Conservation (phyloP, 2,888 invertebrate species). For the Machimus rusticus region DNA sequence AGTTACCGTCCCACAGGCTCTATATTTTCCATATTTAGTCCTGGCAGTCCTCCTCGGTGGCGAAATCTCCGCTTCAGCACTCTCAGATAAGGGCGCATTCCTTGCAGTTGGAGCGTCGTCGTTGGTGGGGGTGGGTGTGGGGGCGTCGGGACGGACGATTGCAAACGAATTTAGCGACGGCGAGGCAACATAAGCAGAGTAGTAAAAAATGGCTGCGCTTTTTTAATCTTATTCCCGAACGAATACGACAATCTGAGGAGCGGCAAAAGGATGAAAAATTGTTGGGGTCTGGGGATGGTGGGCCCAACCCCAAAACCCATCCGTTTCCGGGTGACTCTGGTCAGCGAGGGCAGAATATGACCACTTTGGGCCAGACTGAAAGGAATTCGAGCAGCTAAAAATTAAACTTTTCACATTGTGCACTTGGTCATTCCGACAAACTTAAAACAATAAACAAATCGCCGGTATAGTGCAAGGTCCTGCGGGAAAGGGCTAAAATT, state of each 20-base stretch:
- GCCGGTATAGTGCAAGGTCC: not conserved
- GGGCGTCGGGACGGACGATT: not conserved
- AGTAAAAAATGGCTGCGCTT: constrained; percentile 17
- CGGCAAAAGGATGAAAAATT: constrained; percentile 20
- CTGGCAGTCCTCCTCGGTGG: constrained; percentile 5
- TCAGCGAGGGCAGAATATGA: not conserved
- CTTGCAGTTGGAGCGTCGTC: not conserved
- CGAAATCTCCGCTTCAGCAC: constrained; percentile 33
- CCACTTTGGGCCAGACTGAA: not conserved
- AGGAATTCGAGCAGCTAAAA: constrained; percentile 31
- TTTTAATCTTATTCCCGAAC: constrained; percentile 26
- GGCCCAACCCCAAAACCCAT: not conserved
- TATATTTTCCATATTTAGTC: constrained; percentile 35
- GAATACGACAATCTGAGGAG: constrained; percentile 30
- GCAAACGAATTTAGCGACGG: constrained; percentile 31
- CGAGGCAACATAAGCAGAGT: constrained; percentile 23
- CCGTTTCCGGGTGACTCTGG: not conserved
- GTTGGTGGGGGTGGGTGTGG: not conserved
- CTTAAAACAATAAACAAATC: constrained; percentile 21
- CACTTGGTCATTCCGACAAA: not conserved
- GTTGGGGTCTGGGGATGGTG: not conserved
- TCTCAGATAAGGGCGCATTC: constrained; percentile 14
- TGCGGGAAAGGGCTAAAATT: not conserved
- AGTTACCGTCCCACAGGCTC: constrained; percentile 20
- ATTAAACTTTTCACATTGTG: constrained; percentile 30